Base-by-base conservation (phyloP, 2,888 invertebrate genomes). In the Panzeria rudis region DNA sequence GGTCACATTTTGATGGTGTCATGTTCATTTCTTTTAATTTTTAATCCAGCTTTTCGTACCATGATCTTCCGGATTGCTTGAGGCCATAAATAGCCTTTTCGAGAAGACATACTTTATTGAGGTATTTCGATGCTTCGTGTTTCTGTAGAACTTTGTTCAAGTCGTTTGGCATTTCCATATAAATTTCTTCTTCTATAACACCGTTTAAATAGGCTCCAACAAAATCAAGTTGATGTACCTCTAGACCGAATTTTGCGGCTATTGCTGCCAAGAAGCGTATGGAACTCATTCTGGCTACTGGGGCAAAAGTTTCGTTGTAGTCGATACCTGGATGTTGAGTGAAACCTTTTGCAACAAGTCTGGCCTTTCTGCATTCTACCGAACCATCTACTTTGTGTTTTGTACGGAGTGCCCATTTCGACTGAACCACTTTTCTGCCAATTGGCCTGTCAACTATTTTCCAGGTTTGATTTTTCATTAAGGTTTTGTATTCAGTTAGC, bases 281-380 rank as follows among this genome's bases (percentile, higher is more conserved):
- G 13, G 87, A 88, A n/a, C 84, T 81, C n/a, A 86, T 80, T 86
- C 87, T 87, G 25, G 86, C 86, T 5, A 87, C 84, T 6, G 84
- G 86, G 1, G 86, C 88, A 83, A 89, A 91, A 0, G 89, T 89
- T 72, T 90, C 88, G 17, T 88, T 84, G 82, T 88, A 90, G 85
- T 90, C 89, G 35, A 87, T 83, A 15, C 89, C 89, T 29, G 87
- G 88, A 71, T 87, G 84, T 73, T 90, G 90, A 2, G 86, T 87
- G 73, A 88, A 90, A 20, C 89, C 90, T 75, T 88, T 87, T 20
- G 89, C 89, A 4, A 90, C 90, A 29, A 90, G 72, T 47, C 90
- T 71, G 1, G 90, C 89, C 73, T 90, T 91, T 47, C 88, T 86
- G 29, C 86, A 85, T 9, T 83, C 83, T 3, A 88, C 54, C 44